Evolutionary conservation across 2,113 vertebrate genomes (phyloP), one percentile per base, ranked within the genome.

Genomic region (Coracopsis vasa): DNA sequence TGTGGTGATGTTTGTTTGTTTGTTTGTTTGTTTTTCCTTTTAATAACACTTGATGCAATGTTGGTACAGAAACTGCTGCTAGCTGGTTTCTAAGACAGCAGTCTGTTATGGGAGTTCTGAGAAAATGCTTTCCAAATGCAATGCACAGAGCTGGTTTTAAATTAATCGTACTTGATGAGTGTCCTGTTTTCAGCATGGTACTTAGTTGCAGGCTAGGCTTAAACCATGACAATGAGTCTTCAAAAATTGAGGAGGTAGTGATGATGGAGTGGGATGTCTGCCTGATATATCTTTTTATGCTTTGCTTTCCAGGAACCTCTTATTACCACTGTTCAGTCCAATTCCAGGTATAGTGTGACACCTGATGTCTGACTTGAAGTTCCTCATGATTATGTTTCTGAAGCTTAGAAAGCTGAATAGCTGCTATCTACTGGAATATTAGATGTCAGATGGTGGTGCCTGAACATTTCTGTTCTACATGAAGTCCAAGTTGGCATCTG

Each of bases 301-400:
- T 94, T 97, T 95, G 37, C 88, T 80, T 98, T 98, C 60, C 95
- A 98, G 98, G 98, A 98, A 56, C 89, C 95, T 61, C 96, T 98
- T 37, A 96, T 98, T 80, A 98, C 98, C 19, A 98, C 98, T 42
- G 4, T 39, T 24, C 94, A 98, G 8, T 98, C 98, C 65, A 86
- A 87, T 71, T 90, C 97, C 94, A 98, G 98, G 98, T 98, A 98
- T 21, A 79, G 96, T 92, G 88, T 84, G 56, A 5, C 7, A 85
- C 62, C 37, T 87, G 15, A 45, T 67, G 39, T 61, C 44, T 72
- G 28, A 89, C 39, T 66, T 27, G 0, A 64, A 75, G 16, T 50
- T 83, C 16, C 25, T 86, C 7, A 10, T 58, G 8, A 29, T 21
- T 42, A 11, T 39, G 15, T 80, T 90, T 92, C 79, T 70, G 41